Conservation (phyloP, 2,113 vertebrate genomes). For the Ctenomys sociabilis region DNA sequence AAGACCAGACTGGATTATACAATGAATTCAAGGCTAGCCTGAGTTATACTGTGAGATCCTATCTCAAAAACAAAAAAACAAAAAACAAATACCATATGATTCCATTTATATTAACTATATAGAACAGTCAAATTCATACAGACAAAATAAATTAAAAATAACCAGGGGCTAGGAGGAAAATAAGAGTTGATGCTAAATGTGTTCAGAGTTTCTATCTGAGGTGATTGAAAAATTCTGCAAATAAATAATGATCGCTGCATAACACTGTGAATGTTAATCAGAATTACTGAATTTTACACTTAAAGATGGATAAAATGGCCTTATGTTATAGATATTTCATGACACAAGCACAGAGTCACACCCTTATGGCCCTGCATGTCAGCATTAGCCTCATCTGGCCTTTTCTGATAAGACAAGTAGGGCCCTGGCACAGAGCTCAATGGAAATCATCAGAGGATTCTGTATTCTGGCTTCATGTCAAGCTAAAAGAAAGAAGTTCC, state of each 20-base stretch:
- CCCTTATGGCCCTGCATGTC: not conserved
- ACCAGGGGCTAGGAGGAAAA: not conserved
- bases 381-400: slow-evolving; percentile 17
- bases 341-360: not conserved
- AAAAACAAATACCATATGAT: not conserved
- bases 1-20: not conserved
- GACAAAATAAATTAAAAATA: slow-evolving; percentile 9
- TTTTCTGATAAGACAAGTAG: slow-evolving; percentile 27
- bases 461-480: not conserved
- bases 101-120: not conserved
- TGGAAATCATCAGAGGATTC: not conserved
- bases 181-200: slow-evolving; percentile 34
- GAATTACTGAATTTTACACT: not conserved
- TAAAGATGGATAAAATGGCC: slow-evolving; percentile 12
- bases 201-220: slow-evolving; percentile 49
- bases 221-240: slow-evolving; percentile 48
- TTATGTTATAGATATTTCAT: slow-evolving; percentile 1
- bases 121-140: slow-evolving; percentile 29
- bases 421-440: not conserved
- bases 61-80: not conserved
- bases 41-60: not conserved
- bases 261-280: slow-evolving; percentile 30
- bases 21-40: not conserved
- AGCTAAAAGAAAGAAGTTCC: slow-evolving; percentile 51
- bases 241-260: not conserved